A percentile compares a stretch with the other conserved stretches of the same genome.
phyloP scores from a whole-genome alignment of 2,888 invertebrate species.

The Nebria salina region DNA sequence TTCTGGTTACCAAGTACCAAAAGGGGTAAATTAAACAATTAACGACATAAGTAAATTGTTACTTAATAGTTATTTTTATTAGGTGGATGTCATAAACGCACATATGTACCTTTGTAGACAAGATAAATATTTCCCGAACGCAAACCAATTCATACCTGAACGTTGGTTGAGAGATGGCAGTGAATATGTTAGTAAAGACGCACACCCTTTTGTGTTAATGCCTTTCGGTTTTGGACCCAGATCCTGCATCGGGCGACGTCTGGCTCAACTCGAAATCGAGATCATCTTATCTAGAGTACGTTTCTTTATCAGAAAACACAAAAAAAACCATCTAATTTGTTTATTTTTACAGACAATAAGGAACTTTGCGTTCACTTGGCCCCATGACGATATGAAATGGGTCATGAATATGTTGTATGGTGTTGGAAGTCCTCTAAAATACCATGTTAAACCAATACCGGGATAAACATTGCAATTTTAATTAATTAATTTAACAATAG shows the following conservation, averaged over 20 bases:
- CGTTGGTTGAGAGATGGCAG: constrained; percentile 55
- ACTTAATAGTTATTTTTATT: neutral
- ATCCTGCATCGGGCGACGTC: constrained; percentile 72
- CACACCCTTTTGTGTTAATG: constrained; percentile 68
- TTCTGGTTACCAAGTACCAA: constrained; percentile 59
- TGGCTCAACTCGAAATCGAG: constrained; percentile 76
- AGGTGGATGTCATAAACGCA: constrained; percentile 52
- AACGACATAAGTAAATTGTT: neutral
- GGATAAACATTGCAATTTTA: constrained; percentile 8
- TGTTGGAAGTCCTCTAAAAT: constrained; percentile 41
- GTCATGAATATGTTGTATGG: constrained; percentile 39
- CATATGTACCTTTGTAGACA: constrained; percentile 55
- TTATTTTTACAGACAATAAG: constrained; percentile 27
- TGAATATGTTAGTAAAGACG: constrained; percentile 57
- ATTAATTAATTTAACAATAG: neutral
- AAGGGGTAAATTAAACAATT: constrained; percentile 54
- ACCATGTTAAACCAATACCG: constrained; percentile 24
- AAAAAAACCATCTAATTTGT: neutral
- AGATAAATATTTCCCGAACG: constrained; percentile 54
- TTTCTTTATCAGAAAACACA: constrained; percentile 4
- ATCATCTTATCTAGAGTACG: constrained; percentile 60
- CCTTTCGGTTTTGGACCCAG: constrained; percentile 75
- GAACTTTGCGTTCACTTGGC: constrained; percentile 38
- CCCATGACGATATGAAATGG: constrained; percentile 44
- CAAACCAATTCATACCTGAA: constrained; percentile 55